Conservation (phyloP, 2,888 invertebrate genomes). For the Cantharis rufa region DNA sequence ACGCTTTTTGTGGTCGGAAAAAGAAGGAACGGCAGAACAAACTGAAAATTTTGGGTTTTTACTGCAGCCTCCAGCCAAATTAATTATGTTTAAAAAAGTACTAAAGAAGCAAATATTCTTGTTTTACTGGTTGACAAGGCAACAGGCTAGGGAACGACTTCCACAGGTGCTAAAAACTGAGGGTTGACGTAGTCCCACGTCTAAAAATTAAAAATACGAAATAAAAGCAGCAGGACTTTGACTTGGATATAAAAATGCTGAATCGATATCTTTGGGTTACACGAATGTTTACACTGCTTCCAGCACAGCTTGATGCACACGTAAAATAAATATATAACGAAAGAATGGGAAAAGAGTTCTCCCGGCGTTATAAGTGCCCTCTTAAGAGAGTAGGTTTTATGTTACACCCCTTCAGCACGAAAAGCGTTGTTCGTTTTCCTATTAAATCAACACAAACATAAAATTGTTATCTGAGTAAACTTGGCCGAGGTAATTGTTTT, state of each 20-base stretch:
- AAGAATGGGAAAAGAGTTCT: neutral
- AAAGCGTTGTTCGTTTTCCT: neutral
- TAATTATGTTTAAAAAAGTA: too few relatives aligned
- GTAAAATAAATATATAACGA: neutral
- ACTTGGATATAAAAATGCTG: neutral
- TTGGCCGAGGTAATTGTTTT: neutral
- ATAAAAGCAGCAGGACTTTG: neutral
- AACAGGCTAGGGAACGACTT: neutral
- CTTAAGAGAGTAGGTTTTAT: slow-evolving; percentile 2
- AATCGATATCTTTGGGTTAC: neutral
- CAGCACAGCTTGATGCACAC: neutral
- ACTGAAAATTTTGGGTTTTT: too few relatives aligned
- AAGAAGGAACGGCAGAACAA: too few relatives aligned
- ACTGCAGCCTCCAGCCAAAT: too few relatives aligned
- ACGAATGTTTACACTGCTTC: neutral
- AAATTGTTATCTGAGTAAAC: slow-evolving; percentile 11
- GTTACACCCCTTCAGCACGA: neutral
- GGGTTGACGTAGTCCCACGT: too few relatives aligned
- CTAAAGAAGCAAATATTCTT: too few relatives aligned
- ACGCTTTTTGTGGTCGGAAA: too few relatives aligned
- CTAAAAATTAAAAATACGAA: neutral
- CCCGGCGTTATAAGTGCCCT: slow-evolving; percentile 4
- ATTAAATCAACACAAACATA: slow-evolving; percentile 7
- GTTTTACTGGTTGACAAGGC: neutral
- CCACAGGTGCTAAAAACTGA: neutral